A percentile compares a stretch with the other conserved stretches of the same genome.
Conservation (phyloP, 2,113 vertebrate species). For the Microcebus ravelobensis region DNA sequence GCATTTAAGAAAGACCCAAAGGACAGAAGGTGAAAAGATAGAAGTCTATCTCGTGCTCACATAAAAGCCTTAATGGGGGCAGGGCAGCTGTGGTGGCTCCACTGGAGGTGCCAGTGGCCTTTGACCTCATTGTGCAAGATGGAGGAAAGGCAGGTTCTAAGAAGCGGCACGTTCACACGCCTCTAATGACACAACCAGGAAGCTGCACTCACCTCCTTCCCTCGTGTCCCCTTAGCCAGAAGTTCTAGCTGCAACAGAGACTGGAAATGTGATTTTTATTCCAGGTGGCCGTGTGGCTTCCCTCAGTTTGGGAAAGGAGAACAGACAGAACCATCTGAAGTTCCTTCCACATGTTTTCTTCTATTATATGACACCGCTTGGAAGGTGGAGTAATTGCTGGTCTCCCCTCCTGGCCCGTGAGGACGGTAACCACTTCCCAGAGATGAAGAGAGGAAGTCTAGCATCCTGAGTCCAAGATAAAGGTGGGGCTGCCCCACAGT, state of each 20-base stretch:
- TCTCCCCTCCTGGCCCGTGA: background rate
- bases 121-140: background rate
- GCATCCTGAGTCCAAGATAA: background rate
- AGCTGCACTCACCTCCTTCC: background rate
- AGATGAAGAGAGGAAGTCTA: background rate
- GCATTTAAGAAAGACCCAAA: background rate
- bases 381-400: background rate
- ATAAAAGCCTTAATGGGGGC: background rate
- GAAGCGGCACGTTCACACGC: accelerated
- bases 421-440: background rate
- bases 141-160: background rate
- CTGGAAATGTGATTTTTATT: background rate
- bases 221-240: background rate
- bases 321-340: background rate
- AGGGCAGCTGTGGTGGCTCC: background rate
- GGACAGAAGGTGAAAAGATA: background rate
- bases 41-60: background rate
- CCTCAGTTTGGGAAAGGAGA: background rate
- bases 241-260: background rate
- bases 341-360: background rate
- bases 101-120: background rate
- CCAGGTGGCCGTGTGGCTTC: background rate
- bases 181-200: background rate
- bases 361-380: background rate
- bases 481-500: background rate